Evolutionary conservation across 2,888 invertebrate species (phyloP).

Genomic region (Mycogona germanica): DNA sequence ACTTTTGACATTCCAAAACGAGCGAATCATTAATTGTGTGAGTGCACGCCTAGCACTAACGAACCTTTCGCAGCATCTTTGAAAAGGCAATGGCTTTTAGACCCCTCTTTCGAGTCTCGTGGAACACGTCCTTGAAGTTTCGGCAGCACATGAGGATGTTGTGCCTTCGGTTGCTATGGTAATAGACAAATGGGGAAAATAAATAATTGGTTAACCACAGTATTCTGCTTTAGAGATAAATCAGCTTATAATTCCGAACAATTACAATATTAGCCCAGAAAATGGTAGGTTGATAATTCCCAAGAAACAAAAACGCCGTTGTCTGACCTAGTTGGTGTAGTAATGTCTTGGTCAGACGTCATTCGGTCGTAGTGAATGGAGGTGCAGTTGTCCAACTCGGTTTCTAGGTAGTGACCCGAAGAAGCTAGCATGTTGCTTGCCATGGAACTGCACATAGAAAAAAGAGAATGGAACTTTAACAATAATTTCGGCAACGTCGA

Average conservation of each 20-base stretch:
- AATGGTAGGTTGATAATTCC: neutral
- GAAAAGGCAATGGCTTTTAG: constrained; percentile 70
- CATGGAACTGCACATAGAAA: constrained; percentile 37
- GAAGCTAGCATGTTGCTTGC: constrained; percentile 42
- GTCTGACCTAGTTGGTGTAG: constrained; percentile 18
- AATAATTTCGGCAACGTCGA: neutral
- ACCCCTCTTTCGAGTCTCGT: constrained; percentile 61
- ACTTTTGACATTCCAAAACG: neutral
- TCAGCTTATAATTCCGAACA: no score
- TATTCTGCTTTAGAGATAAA: no score
- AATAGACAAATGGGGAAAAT: constrained; percentile 26
- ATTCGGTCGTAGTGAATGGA: constrained; percentile 30
- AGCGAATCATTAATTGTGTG: neutral
- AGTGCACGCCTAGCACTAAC: constrained; percentile 1
- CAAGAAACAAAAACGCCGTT: neutral
- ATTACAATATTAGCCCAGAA: constrained; percentile 9
- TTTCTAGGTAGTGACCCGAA: constrained; percentile 40
- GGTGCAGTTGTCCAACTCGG: constrained; percentile 35
- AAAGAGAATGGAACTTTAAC: constrained; percentile 11
- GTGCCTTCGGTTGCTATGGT: constrained; percentile 42
- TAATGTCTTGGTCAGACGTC: constrained; percentile 14
- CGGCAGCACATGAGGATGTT: constrained; percentile 53
- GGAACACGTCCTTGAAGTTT: constrained; percentile 64
- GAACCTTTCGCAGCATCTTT: constrained; percentile 51
- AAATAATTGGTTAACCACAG: constrained; percentile 11